Percentiles rank a stretch among this genome's conserved stretches.
These are phyloP conservation scores for Zygaena filipendulae DNA, from an alignment of 2,888 invertebrate genomes.

Conservation along the genomic window DNA sequence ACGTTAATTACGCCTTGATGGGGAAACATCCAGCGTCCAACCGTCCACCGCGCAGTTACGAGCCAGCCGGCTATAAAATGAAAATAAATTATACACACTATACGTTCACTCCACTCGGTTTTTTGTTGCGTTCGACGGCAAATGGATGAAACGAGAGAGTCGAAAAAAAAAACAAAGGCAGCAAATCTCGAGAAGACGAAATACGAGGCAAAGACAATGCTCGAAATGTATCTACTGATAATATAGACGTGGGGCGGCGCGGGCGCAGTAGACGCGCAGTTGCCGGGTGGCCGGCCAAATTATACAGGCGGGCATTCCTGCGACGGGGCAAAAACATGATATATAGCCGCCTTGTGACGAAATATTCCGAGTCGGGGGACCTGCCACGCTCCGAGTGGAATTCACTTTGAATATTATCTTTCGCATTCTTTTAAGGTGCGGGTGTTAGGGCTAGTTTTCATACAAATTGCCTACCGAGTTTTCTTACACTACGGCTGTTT, in stretches of 20 bases:
- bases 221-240: conserved; percentile 69
- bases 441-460: too few relatives aligned
- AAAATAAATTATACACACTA: conserved; percentile 70
- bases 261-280: conserved; percentile 51
- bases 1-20: conserved; percentile 65
- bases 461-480: too few relatives aligned
- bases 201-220: conserved; percentile 69
- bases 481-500: too few relatives aligned
- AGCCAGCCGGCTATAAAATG: conserved; percentile 67
- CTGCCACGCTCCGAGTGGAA: conserved; percentile 55
- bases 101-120: conserved; percentile 65
- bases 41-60: conserved; percentile 67
- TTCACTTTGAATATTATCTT: conserved; percentile 49
- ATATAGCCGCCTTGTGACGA: conserved; percentile 62
- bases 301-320: conserved; percentile 62
- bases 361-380: conserved; percentile 58
- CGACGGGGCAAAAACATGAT: conserved; percentile 61
- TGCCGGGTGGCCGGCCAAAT: conserved; percentile 59
- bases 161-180: conserved; percentile 58
- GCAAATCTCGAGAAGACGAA: conserved; percentile 64
- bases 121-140: conserved; percentile 57
- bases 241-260: conserved; percentile 67
- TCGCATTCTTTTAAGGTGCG: conserved; percentile 40
- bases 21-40: conserved; percentile 67
- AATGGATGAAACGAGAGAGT: too few relatives aligned